phyloP scores from a whole-genome alignment of 2,888 invertebrate genomes.

The Pantelozetes paolii region DNA sequence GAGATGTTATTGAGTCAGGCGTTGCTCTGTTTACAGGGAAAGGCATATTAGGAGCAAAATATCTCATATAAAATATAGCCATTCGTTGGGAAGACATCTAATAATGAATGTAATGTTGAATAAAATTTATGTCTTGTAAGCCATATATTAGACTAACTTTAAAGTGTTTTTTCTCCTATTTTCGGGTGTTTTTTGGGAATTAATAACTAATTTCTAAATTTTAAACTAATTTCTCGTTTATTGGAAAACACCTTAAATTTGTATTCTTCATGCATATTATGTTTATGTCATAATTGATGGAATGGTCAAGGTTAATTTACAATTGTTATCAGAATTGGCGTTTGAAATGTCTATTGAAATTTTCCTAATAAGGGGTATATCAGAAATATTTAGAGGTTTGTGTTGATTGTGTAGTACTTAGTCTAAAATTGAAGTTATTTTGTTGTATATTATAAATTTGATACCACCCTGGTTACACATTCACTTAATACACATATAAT shows the following conservation, averaged over 20 bases:
- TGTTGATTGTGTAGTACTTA: too few species aligned
- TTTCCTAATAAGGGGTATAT: too few species aligned
- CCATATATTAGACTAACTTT: not conserved
- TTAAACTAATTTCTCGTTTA: not conserved
- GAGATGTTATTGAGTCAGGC: conserved; percentile 7
- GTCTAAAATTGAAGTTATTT: too few species aligned
- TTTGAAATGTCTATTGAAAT: too few species aligned
- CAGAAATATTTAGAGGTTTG: too few species aligned
- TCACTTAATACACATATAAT: too few species aligned
- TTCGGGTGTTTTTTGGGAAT: not conserved
- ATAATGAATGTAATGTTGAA: not conserved
- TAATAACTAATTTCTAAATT: not conserved
- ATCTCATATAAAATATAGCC: not conserved
- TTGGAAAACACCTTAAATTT: not conserved
- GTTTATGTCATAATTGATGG: too few species aligned
- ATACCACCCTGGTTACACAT: too few species aligned
- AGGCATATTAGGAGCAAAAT: not conserved
- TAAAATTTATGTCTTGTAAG: not conserved
- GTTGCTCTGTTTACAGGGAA: conserved; percentile 8
- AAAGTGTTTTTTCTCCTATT: not conserved
- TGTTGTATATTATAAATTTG: too few species aligned
- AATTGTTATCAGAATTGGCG: too few species aligned
- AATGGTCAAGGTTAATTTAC: too few species aligned
- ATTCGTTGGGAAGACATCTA: not conserved
- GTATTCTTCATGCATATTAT: not conserved